Evolutionary conservation across 2,113 vertebrate species (phyloP).

Genomic region (Corydoras sp.): DNA sequence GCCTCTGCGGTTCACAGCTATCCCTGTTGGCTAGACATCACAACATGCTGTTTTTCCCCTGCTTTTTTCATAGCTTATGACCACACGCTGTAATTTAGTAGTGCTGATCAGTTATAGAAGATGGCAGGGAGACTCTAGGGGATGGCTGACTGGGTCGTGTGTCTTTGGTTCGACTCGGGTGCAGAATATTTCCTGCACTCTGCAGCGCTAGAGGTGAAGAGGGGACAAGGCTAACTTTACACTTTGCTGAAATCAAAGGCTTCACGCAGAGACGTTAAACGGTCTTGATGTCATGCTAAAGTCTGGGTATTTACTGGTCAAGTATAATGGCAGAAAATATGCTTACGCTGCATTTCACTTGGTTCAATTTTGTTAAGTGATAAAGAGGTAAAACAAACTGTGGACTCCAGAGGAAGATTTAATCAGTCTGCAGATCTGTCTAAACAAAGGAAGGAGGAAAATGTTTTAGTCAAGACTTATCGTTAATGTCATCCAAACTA

Average conservation of each 20-base stretch:
- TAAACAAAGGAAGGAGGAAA: background rate
- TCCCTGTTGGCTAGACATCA: conserved; percentile 48
- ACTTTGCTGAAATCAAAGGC: conserved; percentile 12
- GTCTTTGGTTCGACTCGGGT: background rate
- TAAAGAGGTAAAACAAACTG: no score
- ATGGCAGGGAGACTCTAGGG: conserved; percentile 4
- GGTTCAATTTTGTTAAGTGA: no score
- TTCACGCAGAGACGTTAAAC: conserved; percentile 18
- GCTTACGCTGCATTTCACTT: background rate
- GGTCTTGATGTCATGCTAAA: conserved; percentile 3
- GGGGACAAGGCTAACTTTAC: conserved; percentile 1
- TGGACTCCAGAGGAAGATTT: conserved; percentile 3
- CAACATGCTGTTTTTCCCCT: conserved; percentile 37
- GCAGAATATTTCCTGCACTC: conserved; percentile 4
- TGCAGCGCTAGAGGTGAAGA: conserved; percentile 9
- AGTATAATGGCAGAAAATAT: background rate
- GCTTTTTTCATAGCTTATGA: conserved; percentile 44
- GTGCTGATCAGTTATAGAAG: conserved; percentile 31
- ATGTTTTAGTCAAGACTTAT: conserved; percentile 24
- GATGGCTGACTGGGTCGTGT: conserved; percentile 7
- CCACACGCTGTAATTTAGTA: conserved; percentile 48
- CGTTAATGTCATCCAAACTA: conserved; percentile 21
- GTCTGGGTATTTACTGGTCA: background rate
- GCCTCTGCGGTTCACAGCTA: conserved; percentile 34
- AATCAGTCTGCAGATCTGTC: conserved; percentile 20